These are phyloP conservation scores for Drosophila falleni DNA, from an alignment of 2,888 invertebrate genomes.

Conservation along the genomic window DNA sequence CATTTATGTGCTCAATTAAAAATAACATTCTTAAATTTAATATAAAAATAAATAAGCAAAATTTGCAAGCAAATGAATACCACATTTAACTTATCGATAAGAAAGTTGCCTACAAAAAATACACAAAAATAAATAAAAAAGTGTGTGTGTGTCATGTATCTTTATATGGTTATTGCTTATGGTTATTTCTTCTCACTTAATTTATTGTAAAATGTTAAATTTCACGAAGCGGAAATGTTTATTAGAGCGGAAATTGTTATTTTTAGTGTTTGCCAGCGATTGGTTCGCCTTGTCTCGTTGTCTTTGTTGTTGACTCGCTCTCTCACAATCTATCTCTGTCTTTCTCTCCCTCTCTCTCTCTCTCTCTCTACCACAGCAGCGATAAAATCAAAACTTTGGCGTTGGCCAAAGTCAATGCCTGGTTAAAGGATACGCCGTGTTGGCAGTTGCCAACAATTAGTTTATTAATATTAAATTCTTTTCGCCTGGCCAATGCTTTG, in stretches of 20 bases:
- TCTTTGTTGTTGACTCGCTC: conserved; percentile 9
- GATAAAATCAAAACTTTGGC: conserved; percentile 27
- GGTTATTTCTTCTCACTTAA: conserved; percentile 80
- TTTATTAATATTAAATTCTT: conserved; percentile 72
- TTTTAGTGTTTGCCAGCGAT: conserved; percentile 72
- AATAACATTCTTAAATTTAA: too few relatives aligned
- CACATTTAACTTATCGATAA: conserved; percentile 41
- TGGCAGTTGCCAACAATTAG: conserved; percentile 64
- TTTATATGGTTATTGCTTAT: conserved; percentile 63
- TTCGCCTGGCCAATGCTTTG: conserved; percentile 41
- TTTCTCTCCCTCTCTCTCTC: not conserved
- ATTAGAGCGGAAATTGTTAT: conserved; percentile 82
- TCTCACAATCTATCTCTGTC: conserved; percentile 2
- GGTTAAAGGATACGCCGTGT: conserved; percentile 20
- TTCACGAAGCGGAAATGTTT: conserved; percentile 82
- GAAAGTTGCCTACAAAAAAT: conserved; percentile 45
- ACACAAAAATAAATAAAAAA: conserved; percentile 10
- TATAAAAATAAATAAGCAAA: not conserved
- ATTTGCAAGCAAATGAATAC: not conserved
- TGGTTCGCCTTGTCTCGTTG: conserved; percentile 36
- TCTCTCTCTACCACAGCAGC: not conserved
- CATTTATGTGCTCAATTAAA: conserved; percentile 59
- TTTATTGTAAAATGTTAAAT: conserved; percentile 82
- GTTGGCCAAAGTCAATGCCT: conserved; percentile 28
- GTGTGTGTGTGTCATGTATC: conserved; percentile 27